Evolutionary conservation across 2,797 vertebrate species (phyloP).

Genomic region (Nothura maculosa): DNA sequence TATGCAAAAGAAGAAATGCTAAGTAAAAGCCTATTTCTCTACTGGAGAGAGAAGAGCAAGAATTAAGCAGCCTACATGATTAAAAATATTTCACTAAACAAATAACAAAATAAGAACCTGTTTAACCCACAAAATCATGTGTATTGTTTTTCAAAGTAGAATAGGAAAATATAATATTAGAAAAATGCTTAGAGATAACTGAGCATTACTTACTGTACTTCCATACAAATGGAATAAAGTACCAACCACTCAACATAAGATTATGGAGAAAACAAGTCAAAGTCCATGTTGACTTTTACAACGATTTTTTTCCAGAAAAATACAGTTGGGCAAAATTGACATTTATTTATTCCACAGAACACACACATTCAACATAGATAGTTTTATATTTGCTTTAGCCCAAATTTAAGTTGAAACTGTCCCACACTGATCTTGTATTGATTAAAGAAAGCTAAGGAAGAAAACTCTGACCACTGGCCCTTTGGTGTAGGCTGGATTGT

Average conservation of each 20-base stretch:
- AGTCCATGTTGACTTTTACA: background rate
- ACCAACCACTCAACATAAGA: background rate
- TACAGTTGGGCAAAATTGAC: background rate
- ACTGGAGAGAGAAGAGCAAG: background rate
- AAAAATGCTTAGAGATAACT: background rate
- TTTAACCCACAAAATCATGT: background rate
- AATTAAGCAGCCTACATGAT: rapidly evolving
- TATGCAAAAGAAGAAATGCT: background rate
- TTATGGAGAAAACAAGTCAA: background rate
- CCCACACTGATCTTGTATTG: background rate
- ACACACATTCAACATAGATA: background rate
- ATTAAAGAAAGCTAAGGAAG: background rate
- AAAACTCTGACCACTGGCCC: background rate
- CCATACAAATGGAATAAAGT: background rate
- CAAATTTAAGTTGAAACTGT: background rate
- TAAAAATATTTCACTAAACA: background rate
- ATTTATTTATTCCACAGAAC: background rate
- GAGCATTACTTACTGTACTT: background rate
- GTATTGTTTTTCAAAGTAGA: background rate
- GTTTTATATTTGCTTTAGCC: background rate
- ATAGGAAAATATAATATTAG: background rate
- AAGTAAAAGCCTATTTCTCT: background rate
- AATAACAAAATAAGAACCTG: background rate
- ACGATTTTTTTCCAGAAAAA: background rate
- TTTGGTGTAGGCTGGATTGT: background rate